These are phyloP conservation scores for Calycopis cecrops DNA, from an alignment of 1,140 invertebrate genomes.

Conservation along the genomic window DNA sequence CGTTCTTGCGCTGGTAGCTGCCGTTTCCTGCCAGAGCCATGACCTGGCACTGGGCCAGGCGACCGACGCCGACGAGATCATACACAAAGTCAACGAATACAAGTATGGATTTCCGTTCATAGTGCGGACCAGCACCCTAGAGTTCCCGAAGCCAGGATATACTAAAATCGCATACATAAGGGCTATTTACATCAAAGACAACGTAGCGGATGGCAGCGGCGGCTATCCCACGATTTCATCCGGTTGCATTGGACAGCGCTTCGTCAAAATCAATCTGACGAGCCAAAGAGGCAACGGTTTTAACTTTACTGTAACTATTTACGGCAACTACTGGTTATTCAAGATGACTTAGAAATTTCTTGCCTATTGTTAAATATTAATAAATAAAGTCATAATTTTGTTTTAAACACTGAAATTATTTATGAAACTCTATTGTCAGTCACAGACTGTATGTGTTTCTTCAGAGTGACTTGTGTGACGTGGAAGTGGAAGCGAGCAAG, in stretches of 20 bases:
- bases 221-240: conserved; percentile 66
- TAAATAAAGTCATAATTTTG: conserved; percentile 9
- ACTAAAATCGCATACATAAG: conserved; percentile 56
- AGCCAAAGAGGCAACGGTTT: conserved; percentile 61
- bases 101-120: conserved; percentile 63
- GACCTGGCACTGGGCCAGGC: conserved; percentile 49
- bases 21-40: conserved; percentile 44
- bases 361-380: conserved; percentile 6
- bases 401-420: no score
- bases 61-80: conserved; percentile 51
- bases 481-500: no score
- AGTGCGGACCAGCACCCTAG: conserved; percentile 47
- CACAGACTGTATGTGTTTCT: no score
- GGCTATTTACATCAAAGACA: conserved; percentile 74
- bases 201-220: conserved; percentile 75
- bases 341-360: conserved; percentile 1
- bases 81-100: conserved; percentile 53
- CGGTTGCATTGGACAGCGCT: conserved; percentile 60
- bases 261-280: conserved; percentile 66
- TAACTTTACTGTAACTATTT: conserved; percentile 70
- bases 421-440: no score
- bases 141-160: conserved; percentile 51
- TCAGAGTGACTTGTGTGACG: no score
- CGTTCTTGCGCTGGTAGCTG: conserved; percentile 40
- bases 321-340: conserved; percentile 51